These are phyloP conservation scores for Megathymus violae DNA, from an alignment of 1,140 invertebrate species.

Conservation along the genomic window DNA sequence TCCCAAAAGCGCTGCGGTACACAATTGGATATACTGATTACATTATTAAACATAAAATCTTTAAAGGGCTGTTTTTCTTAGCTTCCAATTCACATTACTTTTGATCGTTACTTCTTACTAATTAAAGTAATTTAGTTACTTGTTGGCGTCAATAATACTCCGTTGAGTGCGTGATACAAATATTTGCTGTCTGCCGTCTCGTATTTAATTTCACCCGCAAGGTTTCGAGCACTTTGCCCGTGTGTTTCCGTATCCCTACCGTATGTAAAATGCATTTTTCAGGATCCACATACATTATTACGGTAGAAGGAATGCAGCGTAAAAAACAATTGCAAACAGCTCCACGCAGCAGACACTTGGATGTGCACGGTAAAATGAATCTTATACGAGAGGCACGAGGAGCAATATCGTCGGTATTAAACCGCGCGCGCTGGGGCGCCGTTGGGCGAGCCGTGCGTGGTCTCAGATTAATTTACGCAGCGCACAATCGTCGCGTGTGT, in stretches of 20 bases:
- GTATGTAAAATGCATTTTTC: conserved; percentile 28
- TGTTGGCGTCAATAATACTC: conserved; percentile 8
- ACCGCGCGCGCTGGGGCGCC: neutral
- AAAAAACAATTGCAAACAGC: conserved; percentile 24
- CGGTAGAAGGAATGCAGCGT: conserved; percentile 11
- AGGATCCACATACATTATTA: conserved; percentile 24
- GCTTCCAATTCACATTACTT: too few relatives aligned
- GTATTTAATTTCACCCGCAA: conserved; percentile 3
- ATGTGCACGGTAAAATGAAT: neutral
- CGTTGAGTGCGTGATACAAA: neutral
- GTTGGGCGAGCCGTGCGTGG: conserved; percentile 13
- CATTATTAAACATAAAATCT: too few relatives aligned
- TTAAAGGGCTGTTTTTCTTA: too few relatives aligned
- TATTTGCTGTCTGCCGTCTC: conserved; percentile 22
- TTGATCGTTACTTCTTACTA: neutral
- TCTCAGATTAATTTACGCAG: conserved; percentile 28
- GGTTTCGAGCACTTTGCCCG: conserved; percentile 8
- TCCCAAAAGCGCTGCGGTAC: too few relatives aligned
- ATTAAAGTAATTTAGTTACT: neutral
- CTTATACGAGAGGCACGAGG: neutral
- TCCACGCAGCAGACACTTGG: neutral
- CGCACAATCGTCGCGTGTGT: conserved; percentile 15
- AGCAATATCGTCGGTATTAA: neutral
- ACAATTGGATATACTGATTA: too few relatives aligned
- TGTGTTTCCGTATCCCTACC: neutral